Percentiles rank a stretch among this genome's conserved stretches.
These are phyloP conservation scores for Subanguina moxae DNA, from an alignment of 1,140 invertebrate genomes.

Conservation along the genomic window DNA sequence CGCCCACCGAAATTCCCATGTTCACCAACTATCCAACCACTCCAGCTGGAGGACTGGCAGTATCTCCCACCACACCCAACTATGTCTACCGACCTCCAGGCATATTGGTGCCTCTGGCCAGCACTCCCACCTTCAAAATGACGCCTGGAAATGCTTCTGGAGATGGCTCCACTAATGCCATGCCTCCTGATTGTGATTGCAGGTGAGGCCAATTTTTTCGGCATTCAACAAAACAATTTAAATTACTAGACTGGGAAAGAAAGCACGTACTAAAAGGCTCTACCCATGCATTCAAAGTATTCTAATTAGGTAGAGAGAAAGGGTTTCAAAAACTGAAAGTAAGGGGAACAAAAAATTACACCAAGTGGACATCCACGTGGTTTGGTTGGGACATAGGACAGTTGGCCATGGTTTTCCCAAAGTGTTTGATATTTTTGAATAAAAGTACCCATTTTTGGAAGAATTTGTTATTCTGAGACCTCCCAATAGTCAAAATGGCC, in stretches of 20 bases:
- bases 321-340: no score
- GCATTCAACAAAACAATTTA: conserved; percentile 1
- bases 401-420: no score
- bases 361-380: no score
- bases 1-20: conserved; percentile 15
- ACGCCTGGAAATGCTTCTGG: conserved; percentile 4
- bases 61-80: conserved; percentile 33
- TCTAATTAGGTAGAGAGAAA: no score
- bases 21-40: conserved; percentile 53
- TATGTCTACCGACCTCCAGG: conserved; percentile 44
- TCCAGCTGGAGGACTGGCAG: conserved; percentile 44
- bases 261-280: no score
- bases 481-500: no score
- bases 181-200: conserved; percentile 35
- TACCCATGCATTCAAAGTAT: no score
- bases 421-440: no score
- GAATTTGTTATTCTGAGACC: no score
- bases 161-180: neutral
- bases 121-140: neutral
- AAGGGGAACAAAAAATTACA: no score
- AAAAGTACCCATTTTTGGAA: no score
- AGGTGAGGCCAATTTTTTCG: conserved; percentile 5
- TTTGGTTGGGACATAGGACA: no score
- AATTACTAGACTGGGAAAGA: conserved; percentile 5
- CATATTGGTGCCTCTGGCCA: conserved; percentile 21